Evolutionary conservation across 2,797 vertebrate species (phyloP).

Genomic region (Catharus ustulatus): DNA sequence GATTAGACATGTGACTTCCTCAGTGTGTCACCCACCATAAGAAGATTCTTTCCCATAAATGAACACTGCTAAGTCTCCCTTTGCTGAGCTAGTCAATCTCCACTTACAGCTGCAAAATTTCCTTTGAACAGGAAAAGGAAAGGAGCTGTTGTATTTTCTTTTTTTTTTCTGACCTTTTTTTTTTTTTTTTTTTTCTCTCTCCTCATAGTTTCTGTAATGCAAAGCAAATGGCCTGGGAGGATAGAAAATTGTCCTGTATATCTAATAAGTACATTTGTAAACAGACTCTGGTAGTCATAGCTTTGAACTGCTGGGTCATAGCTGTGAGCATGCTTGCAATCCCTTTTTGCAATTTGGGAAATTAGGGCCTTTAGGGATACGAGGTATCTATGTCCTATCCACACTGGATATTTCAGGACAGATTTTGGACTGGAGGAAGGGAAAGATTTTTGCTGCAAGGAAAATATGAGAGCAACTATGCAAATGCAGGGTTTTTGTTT

Average conservation of each 20-base stretch:
- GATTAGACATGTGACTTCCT: not conserved
- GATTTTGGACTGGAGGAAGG: not conserved
- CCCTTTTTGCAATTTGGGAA: not conserved
- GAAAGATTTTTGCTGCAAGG: not conserved
- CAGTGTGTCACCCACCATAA: not conserved
- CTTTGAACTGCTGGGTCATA: not conserved
- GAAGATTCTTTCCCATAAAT: not conserved
- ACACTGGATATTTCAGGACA: not conserved
- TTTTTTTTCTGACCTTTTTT: too few species aligned
- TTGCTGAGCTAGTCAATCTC: not conserved
- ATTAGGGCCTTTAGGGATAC: not conserved
- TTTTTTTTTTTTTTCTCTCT: accelerated
- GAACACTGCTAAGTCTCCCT: not conserved
- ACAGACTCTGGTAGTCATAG: not conserved
- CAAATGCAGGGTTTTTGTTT: not conserved
- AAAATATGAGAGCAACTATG: not conserved
- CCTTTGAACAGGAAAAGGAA: not conserved
- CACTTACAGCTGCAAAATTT: not conserved
- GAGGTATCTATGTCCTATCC: not conserved
- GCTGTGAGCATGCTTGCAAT: not conserved
- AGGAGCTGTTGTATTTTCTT: not conserved
- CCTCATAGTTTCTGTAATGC: not conserved
- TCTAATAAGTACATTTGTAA: not conserved
- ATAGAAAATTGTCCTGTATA: not conserved
- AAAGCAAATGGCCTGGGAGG: not conserved